Conservation (phyloP, 2,113 vertebrate genomes). For the Gymnocephalus cernua region DNA sequence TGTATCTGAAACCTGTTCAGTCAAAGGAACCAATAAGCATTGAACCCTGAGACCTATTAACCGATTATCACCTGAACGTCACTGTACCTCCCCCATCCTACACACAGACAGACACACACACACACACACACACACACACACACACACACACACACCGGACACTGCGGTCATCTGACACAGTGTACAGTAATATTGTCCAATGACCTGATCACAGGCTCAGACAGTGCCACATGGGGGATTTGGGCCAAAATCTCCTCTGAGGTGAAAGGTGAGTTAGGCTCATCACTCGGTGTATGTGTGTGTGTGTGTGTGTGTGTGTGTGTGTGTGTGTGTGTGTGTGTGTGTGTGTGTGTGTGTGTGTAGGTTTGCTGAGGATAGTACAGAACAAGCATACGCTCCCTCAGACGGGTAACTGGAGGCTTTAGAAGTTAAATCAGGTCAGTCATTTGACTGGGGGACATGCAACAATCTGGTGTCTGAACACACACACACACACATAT, state of each 20-base stretch:
- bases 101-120: not conserved
- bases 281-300: conserved; percentile 7
- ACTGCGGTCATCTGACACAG: not conserved
- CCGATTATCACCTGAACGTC: conserved; percentile 34
- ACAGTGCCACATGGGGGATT: conserved; percentile 45
- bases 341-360: conserved; percentile 6
- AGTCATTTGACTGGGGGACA: conserved; percentile 51
- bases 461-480: conserved; percentile 61
- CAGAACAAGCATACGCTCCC: conserved; percentile 6
- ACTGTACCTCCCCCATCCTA: not conserved
- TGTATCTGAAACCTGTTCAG: not conserved
- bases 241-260: conserved; percentile 42
- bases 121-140: not conserved
- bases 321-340: conserved; percentile 16
- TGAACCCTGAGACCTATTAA: conserved; percentile 14
- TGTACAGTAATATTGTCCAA: not conserved
- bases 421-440: conserved; percentile 71
- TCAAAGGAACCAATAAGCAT: not conserved
- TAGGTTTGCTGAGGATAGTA: conserved; percentile 1
- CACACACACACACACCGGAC: not conserved
- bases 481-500: not conserved
- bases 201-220: conserved; percentile 28
- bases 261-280: conserved; percentile 46
- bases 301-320: conserved; percentile 13
- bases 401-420: conserved; percentile 52